A percentile compares a stretch with the other conserved stretches of the same genome.
Conservation (phyloP, 2,888 invertebrate genomes). For the Cinara cedri region DNA sequence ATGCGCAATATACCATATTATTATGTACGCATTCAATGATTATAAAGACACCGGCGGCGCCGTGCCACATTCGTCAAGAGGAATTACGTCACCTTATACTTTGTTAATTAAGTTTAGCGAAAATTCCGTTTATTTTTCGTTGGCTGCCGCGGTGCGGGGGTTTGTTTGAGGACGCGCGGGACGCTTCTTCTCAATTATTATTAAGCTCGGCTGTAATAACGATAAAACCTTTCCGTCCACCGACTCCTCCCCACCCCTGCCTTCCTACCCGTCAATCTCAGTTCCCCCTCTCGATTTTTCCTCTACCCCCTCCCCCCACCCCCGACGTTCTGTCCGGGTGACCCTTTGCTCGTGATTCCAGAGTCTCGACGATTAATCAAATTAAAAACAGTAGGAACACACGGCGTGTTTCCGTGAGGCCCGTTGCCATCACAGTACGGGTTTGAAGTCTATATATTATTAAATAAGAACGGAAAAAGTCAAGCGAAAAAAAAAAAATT, state of each 20-base stretch:
- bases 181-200: slow-evolving; percentile 48
- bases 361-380: slow-evolving; percentile 29
- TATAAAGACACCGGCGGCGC: too few species aligned
- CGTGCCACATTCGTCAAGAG: slow-evolving; percentile 43
- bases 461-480: too few species aligned
- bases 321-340: not conserved
- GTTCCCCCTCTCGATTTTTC: too few species aligned
- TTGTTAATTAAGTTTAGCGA: slow-evolving; percentile 48
- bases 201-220: slow-evolving; percentile 44
- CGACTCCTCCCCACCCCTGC: not conserved
- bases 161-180: not conserved
- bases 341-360: slow-evolving; percentile 3
- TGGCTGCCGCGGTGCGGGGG: not conserved
- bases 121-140: slow-evolving; percentile 24
- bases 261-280: too few species aligned
- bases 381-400: slow-evolving; percentile 18
- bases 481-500: not conserved
- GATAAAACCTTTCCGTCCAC: slow-evolving; percentile 37
- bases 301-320: not conserved
- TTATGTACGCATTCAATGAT: too few species aligned
- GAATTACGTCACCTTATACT: slow-evolving; percentile 9
- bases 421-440: not conserved
- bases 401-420: not conserved
- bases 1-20: too few species aligned
- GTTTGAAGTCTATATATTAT: too few species aligned